These are phyloP conservation scores for Cataglyphis albicans DNA, from an alignment of 2,888 invertebrate genomes.

Conservation along the genomic window DNA sequence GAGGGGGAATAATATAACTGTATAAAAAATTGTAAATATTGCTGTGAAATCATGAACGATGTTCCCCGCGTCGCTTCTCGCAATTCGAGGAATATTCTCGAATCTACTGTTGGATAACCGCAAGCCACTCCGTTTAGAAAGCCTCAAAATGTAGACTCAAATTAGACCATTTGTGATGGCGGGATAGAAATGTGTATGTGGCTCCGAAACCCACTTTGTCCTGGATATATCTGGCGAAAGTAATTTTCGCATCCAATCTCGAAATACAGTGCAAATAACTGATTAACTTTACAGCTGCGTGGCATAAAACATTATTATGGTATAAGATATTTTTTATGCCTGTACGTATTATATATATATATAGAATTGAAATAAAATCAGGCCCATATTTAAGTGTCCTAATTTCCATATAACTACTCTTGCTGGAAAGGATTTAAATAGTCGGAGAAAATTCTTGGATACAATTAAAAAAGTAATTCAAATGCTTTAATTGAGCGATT, in stretches of 20 bases:
- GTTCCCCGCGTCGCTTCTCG: constrained; percentile 8
- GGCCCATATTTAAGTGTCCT: neutral
- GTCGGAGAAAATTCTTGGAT: neutral
- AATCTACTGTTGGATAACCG: constrained; percentile 24
- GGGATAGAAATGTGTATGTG: constrained; percentile 17
- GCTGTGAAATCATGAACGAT: constrained; percentile 49
- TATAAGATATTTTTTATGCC: neutral
- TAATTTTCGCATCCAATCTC: neutral
- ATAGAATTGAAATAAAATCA: neutral
- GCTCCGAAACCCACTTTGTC: constrained; percentile 15
- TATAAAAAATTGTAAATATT: constrained; percentile 55
- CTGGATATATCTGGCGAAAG: constrained; percentile 17
- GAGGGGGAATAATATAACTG: neutral
- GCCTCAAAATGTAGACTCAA: constrained; percentile 28
- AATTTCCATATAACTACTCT: neutral
- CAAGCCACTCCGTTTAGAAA: constrained; percentile 1
- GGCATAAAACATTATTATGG: neutral
- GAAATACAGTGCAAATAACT: constrained; percentile 12
- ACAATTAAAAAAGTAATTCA: neutral
- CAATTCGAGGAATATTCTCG: constrained; percentile 19
- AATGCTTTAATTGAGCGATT: neutral
- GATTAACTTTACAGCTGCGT: neutral
- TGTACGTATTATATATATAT: neutral
- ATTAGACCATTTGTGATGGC: constrained; percentile 44
- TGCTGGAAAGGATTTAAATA: neutral